A percentile compares a stretch with the other conserved stretches of the same genome.
Evolutionary conservation across 2,113 vertebrate genomes (phyloP).

Genomic region (Oreochromis aureus): DNA sequence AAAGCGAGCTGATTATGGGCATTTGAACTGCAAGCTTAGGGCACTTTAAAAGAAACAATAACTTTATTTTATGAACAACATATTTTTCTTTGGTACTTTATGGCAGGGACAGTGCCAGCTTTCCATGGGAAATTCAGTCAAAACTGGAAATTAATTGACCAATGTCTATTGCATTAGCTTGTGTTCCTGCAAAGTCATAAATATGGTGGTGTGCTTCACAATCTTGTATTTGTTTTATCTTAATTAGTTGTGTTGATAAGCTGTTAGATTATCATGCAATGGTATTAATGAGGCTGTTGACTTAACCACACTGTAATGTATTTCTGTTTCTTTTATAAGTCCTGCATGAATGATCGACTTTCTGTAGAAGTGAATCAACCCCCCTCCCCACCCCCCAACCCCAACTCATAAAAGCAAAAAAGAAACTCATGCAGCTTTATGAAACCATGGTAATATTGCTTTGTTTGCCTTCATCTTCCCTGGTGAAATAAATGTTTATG

Average conservation of each 20-base stretch:
- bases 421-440: constrained; percentile 28
- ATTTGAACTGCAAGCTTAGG: constrained; percentile 44
- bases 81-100: constrained; percentile 40
- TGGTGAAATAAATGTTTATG: constrained; percentile 59
- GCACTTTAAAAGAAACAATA: constrained; percentile 62
- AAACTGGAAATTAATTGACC: constrained; percentile 49
- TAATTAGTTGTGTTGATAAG: background rate
- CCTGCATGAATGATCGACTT: background rate
- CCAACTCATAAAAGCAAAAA: background rate
- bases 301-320: background rate
- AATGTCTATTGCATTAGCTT: constrained; percentile 21
- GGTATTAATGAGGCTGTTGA: background rate
- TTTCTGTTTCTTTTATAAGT: constrained; percentile 3
- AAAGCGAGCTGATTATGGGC: constrained; percentile 60
- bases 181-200: background rate
- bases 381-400: background rate
- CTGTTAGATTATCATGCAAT: background rate
- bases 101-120: constrained; percentile 53
- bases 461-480: constrained; percentile 52
- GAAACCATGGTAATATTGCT: constrained; percentile 50
- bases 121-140: constrained; percentile 61
- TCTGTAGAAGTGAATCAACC: background rate
- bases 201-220: background rate
- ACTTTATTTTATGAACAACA: constrained; percentile 63
- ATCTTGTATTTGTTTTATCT: background rate